Base-by-base conservation (phyloP, 2,113 vertebrate species). In the Urocynchramus pylzowi region DNA sequence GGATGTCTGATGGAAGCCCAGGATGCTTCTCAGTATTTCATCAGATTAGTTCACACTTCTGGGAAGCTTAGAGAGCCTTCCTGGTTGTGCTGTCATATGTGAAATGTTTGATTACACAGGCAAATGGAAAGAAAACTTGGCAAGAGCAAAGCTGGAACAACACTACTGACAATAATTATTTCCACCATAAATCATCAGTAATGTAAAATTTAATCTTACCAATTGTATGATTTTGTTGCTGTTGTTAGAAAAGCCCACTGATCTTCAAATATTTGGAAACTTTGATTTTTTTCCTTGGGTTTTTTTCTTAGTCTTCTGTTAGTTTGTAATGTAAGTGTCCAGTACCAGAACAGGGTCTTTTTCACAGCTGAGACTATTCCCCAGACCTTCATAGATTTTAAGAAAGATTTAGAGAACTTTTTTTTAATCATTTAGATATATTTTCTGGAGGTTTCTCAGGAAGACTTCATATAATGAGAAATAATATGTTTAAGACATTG, bases 91-190 rank as follows among this genome's bases (percentile, higher is more conserved):
- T 73, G 41, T 65, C 13, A 0, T 39, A 12, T 5, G 28, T 42
- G 20, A 89, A 31, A 63, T 57, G 2, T n/a, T 86, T 1, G 2
- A 42, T 50, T 74, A 57, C 0, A 0, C 23, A 11, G 37, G 39
- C 6, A 30, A 26, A 64, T 13, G 23, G 23, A 37, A 69, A 47
- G 59, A 59, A 90, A 90, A 42, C 31, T 76, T 83, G 54, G 45
- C 65, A 88, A 61, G 35, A 77, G 13, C 24, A 50, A 73, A 86
- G 22, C 23, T 57, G 44, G 37, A 89, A 49, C 39, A 82, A 8
- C 27, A 14, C 14, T 39, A 10, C 19, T 71, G 56, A 37, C 59
- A 79, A 42, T 31, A 77, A 67, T 86, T 54, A 54, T 26, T 24
- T 39, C 70, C 68, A 22, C 31, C 50, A 49, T 73, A 53, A 92